Conservation (phyloP, 2,888 invertebrate species). For the Hecatera dysodea region DNA sequence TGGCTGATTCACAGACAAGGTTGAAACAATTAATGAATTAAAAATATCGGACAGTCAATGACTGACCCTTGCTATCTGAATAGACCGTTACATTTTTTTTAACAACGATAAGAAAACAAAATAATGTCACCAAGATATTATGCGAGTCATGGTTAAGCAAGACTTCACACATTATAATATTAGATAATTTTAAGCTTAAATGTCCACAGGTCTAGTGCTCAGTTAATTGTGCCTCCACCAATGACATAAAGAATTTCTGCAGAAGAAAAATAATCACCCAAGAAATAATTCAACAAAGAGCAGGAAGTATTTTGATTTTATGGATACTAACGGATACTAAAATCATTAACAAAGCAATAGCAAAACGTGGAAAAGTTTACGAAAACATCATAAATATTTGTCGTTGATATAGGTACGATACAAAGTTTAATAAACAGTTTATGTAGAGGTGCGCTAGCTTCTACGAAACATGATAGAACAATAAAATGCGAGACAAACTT, state of each 20-base stretch:
- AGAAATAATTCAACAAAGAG: neutral
- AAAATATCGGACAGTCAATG: constrained; percentile 47
- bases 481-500: constrained; percentile 74
- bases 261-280: constrained; percentile 1
- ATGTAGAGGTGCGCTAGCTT: constrained; percentile 25
- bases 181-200: constrained; percentile 9
- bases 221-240: neutral
- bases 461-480: constrained; percentile 69
- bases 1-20: constrained; percentile 35
- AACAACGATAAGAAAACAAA: constrained; percentile 20
- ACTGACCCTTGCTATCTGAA: constrained; percentile 52
- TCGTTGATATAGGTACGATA: constrained; percentile 40
- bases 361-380: constrained; percentile 11
- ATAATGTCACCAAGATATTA: constrained; percentile 34
- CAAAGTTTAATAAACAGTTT: constrained; percentile 47
- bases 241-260: neutral
- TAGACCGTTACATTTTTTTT: constrained; percentile 21
- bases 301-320: neutral
- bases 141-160: constrained; percentile 35
- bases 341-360: constrained; percentile 29
- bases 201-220: neutral
- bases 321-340: neutral
- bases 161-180: constrained; percentile 11
- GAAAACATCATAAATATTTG: constrained; percentile 41
- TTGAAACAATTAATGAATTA: constrained; percentile 47